A percentile compares a stretch with the other conserved stretches of the same genome.
Conservation (phyloP, 2,888 invertebrate genomes). For the Chrysolina haemoptera region DNA sequence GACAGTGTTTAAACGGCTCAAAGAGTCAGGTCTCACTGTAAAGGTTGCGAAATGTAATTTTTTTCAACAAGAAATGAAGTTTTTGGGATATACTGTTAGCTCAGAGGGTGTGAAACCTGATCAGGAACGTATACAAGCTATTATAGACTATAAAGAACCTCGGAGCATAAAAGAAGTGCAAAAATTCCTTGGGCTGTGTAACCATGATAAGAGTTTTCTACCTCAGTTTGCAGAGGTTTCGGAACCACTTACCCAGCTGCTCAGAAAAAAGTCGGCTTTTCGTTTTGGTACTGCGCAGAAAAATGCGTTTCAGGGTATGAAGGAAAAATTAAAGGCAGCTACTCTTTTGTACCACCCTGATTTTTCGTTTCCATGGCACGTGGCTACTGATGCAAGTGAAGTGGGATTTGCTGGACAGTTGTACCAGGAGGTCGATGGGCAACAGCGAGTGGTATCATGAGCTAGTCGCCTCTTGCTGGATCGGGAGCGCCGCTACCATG, state of each 20-base stretch:
- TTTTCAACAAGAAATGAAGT: slow-evolving; percentile 1
- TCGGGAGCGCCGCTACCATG: slow-evolving; percentile 36
- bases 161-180: slow-evolving; percentile 29
- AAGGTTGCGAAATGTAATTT: slow-evolving; percentile 31
- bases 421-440: neutral
- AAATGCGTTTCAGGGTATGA: neutral
- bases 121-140: slow-evolving; percentile 26
- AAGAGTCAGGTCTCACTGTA: slow-evolving; percentile 20
- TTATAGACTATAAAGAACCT: slow-evolving; percentile 30
- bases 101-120: slow-evolving; percentile 19
- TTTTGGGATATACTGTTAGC: slow-evolving; percentile 28
- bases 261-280: neutral
- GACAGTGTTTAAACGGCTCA: slow-evolving; percentile 14
- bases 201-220: slow-evolving; percentile 33
- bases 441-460: slow-evolving; percentile 27
- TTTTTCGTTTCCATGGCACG: neutral
- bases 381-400: neutral
- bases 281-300: neutral
- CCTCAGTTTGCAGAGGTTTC: slow-evolving; percentile 26
- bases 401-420: no score
- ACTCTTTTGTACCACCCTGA: neutral
- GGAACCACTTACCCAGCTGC: neutral
- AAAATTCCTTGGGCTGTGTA: slow-evolving; percentile 28
- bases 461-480: slow-evolving; percentile 34
- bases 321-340: neutral